phyloP scores from a whole-genome alignment of 2,797 vertebrate genomes.

The Falco berigora region DNA sequence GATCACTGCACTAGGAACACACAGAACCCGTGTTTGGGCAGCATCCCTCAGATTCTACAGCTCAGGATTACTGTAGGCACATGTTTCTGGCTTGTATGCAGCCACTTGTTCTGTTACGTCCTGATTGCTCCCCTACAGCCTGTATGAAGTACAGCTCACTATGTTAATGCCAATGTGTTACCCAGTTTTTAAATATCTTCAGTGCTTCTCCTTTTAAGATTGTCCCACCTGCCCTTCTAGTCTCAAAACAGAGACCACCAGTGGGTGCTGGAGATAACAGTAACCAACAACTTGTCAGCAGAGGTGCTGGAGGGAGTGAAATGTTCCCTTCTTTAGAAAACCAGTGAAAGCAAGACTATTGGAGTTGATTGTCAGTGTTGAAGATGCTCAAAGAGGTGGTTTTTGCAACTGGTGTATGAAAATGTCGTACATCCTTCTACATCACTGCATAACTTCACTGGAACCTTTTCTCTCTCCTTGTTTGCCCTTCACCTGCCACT shows the following conservation, averaged over 20 bases:
- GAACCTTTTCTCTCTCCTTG: background rate
- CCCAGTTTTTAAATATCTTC: background rate
- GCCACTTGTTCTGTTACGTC: background rate
- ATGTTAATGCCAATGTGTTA: background rate
- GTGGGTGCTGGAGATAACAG: too few relatives aligned
- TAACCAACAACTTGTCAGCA: too few relatives aligned
- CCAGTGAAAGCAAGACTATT: too few relatives aligned
- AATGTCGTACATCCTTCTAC: background rate
- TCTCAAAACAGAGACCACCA: too few relatives aligned
- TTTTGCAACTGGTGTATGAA: too few relatives aligned
- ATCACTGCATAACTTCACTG: background rate
- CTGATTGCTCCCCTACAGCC: background rate
- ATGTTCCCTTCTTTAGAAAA: too few relatives aligned
- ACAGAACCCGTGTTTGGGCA: background rate
- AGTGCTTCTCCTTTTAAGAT: background rate
- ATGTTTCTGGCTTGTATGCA: background rate
- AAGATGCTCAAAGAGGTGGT: too few relatives aligned
- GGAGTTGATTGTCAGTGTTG: too few relatives aligned
- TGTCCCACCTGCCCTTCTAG: too few relatives aligned
- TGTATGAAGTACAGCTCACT: background rate
- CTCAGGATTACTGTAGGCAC: background rate
- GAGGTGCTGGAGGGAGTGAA: too few relatives aligned
- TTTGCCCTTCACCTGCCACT: background rate
- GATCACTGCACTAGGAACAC: background rate
- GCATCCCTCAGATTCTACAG: background rate